These are phyloP conservation scores for Drosophila parabipectinata DNA, from an alignment of 1,140 invertebrate species.

Conservation along the genomic window DNA sequence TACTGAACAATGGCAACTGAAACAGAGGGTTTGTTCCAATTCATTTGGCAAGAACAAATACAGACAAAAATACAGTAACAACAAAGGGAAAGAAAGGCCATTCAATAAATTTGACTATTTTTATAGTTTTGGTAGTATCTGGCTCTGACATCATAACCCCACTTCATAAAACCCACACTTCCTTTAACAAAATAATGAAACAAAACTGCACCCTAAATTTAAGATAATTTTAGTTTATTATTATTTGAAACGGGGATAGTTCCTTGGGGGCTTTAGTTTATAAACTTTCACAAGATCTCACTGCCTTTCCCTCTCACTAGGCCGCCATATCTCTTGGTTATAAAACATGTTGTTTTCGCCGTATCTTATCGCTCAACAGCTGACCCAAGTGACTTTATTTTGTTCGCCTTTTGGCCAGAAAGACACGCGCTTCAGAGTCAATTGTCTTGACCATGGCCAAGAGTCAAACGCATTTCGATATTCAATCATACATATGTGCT, in stretches of 20 bases:
- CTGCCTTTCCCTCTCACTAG: slow-evolving; percentile 25
- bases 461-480: slow-evolving; percentile 38
- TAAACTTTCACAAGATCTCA: background rate
- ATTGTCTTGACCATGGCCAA: slow-evolving; percentile 48
- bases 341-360: slow-evolving; percentile 18
- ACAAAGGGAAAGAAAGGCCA: slow-evolving; percentile 31
- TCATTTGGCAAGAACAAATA: slow-evolving; percentile 71
- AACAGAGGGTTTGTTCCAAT: slow-evolving; percentile 57
- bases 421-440: slow-evolving; percentile 41
- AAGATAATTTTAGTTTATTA: background rate
- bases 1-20: slow-evolving; percentile 61
- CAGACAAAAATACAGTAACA: slow-evolving; percentile 1
- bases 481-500: slow-evolving; percentile 29
- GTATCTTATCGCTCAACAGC: slow-evolving; percentile 30
- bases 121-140: slow-evolving; percentile 43
- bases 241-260: too few relatives aligned
- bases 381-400: slow-evolving; percentile 30
- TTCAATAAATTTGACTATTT: slow-evolving; percentile 66
- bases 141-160: slow-evolving; percentile 37
- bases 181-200: background rate
- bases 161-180: slow-evolving; percentile 10
- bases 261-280: background rate
- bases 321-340: slow-evolving; percentile 11
- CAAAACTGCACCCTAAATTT: background rate
- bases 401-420: slow-evolving; percentile 30